Evolutionary conservation across 2,888 invertebrate genomes (phyloP).

Genomic region (Philonicus albiceps): DNA sequence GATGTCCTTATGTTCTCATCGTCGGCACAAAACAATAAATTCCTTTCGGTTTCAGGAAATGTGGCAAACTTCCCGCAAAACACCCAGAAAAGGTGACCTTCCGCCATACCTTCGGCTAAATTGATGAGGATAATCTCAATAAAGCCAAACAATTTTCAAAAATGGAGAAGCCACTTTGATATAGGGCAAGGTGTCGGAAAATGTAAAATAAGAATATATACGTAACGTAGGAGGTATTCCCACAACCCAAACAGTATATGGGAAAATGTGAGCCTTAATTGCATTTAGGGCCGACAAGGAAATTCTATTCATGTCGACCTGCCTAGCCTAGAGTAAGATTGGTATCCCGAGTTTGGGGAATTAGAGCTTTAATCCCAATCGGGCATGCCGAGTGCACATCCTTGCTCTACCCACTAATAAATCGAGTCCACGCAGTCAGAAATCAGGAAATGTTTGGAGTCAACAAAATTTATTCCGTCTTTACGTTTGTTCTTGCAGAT

Average conservation of each 20-base stretch:
- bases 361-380: not conserved
- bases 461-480: not conserved
- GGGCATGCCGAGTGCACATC: not conserved
- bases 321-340: not conserved
- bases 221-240: not conserved
- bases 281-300: not conserved
- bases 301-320: not conserved
- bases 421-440: not conserved
- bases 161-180: not conserved
- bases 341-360: not conserved
- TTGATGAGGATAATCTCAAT: not conserved
- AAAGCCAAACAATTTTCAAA: not conserved
- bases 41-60: not conserved
- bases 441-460: not conserved
- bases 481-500: slow-evolving; percentile 26
- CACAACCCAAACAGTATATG: not conserved
- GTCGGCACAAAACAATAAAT: not conserved
- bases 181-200: not conserved
- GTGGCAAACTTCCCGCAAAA: not conserved
- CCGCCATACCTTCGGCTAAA: not conserved
- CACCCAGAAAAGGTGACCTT: not conserved
- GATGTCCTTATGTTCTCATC: not conserved
- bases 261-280: not conserved
- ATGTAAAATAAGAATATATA: not conserved
- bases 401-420: not conserved